A percentile compares a stretch with the other conserved stretches of the same genome.
Conservation (phyloP, 2,888 invertebrate genomes). For the Kryphioiulus occultus region DNA sequence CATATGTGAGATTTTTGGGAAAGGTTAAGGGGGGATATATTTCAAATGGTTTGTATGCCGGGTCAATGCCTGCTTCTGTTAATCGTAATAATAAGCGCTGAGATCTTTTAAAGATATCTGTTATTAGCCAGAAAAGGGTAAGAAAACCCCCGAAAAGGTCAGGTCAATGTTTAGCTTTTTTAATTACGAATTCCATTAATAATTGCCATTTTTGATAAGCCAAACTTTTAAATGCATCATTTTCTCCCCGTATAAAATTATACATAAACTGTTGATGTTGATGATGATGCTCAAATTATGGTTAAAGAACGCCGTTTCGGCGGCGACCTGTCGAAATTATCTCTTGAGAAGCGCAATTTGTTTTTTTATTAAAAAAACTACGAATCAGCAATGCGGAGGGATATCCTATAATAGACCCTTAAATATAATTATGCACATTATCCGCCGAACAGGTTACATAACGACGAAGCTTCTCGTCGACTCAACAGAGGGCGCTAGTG, state of each 20-base stretch:
- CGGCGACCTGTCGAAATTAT: constrained; percentile 11
- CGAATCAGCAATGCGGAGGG: not conserved
- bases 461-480: not conserved
- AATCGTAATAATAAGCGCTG: not conserved
- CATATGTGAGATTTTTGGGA: not conserved
- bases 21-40: not conserved
- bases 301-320: not conserved
- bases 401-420: not conserved
- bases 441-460: not conserved
- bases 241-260: not conserved
- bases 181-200: constrained; percentile 26
- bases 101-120: not conserved
- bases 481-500: not conserved
- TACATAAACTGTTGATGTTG: constrained; percentile 35
- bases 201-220: constrained; percentile 29
- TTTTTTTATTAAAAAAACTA: not conserved
- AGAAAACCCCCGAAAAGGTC: not conserved
- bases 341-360: not conserved
- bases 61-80: not conserved
- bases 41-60: not conserved
- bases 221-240: constrained; percentile 20
- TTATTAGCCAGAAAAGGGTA: not conserved
- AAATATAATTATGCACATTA: constrained; percentile 11
- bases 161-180: not conserved
- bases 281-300: constrained; percentile 25